Conservation (phyloP, 2,797 vertebrate species). For the Amblyopsis hoosieri region DNA sequence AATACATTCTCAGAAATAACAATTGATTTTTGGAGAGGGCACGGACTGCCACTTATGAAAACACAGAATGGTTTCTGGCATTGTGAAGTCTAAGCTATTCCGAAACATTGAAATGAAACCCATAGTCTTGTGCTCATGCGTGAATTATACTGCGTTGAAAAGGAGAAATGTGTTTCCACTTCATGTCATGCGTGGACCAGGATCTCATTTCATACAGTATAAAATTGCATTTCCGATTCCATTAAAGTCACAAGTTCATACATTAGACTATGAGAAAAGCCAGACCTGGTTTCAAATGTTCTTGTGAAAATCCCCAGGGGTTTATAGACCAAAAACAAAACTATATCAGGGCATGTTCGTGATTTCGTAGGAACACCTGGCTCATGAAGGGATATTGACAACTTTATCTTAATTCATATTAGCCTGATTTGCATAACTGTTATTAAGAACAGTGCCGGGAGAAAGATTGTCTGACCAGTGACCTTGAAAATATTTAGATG, state of each 20-base stretch:
- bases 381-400: too few relatives aligned
- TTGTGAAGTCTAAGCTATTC: constrained; percentile 7
- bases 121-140: background rate
- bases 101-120: background rate
- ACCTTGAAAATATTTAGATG: too few relatives aligned
- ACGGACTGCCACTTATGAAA: background rate
- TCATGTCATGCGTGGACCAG: constrained; percentile 3
- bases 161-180: background rate
- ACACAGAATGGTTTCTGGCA: background rate
- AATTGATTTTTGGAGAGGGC: too few relatives aligned
- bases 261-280: constrained; percentile 45
- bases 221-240: too few relatives aligned
- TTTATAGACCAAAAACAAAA: background rate
- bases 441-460: too few relatives aligned
- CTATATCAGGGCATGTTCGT: too few relatives aligned
- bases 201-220: too few relatives aligned
- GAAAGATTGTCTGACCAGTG: too few relatives aligned
- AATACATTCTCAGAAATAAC: background rate
- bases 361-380: too few relatives aligned
- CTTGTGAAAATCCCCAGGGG: constrained; percentile 14
- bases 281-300: constrained; percentile 39
- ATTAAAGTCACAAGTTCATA: constrained; percentile 31
- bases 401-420: too few relatives aligned
- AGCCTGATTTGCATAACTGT: too few relatives aligned
- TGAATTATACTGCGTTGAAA: background rate